phyloP scores from a whole-genome alignment of 2,888 invertebrate genomes.

The Caenorhabditis afra region DNA sequence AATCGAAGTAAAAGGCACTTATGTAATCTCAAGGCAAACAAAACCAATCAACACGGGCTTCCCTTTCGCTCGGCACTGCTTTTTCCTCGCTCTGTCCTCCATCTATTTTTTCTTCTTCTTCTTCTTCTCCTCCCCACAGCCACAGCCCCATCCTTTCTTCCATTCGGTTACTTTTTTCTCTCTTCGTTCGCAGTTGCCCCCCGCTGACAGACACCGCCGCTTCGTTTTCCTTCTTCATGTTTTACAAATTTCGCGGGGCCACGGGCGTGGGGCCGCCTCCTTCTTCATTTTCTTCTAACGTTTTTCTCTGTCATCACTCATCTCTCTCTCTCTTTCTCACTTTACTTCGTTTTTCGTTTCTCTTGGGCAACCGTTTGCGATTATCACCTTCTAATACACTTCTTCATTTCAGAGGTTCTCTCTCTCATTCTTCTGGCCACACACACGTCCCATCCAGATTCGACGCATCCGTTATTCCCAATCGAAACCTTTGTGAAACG shows the following conservation, averaged over 20 bases:
- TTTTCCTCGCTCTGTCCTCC: constrained; percentile 9
- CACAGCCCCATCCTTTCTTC: constrained; percentile 1
- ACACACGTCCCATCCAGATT: constrained; percentile 56
- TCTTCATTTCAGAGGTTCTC: constrained; percentile 32
- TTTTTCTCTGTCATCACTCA: background rate
- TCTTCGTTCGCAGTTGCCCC: constrained; percentile 10
- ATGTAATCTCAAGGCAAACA: constrained; percentile 62
- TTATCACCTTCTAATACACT: constrained; percentile 36
- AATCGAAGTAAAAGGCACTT: constrained; percentile 60
- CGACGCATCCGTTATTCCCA: constrained; percentile 51
- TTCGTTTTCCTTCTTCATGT: constrained; percentile 46
- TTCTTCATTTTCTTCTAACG: no score
- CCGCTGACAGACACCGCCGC: constrained; percentile 19
- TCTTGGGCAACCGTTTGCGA: constrained; percentile 10
- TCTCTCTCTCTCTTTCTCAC: background rate
- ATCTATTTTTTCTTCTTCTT: constrained; percentile 9
- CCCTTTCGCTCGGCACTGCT: constrained; percentile 19
- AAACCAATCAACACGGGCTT: constrained; percentile 56
- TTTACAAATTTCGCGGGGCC: constrained; percentile 48
- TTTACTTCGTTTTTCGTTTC: background rate
- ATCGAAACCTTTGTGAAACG: constrained; percentile 57
- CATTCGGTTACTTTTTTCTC: constrained; percentile 33
- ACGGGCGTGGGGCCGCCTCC: background rate
- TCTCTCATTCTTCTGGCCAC: constrained; percentile 24
- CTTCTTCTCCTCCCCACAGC: no score